Percentiles rank a stretch among this genome's conserved stretches.
Evolutionary conservation across 2,888 invertebrate genomes (phyloP).

Genomic region (Drosophila pseudotakahashii): DNA sequence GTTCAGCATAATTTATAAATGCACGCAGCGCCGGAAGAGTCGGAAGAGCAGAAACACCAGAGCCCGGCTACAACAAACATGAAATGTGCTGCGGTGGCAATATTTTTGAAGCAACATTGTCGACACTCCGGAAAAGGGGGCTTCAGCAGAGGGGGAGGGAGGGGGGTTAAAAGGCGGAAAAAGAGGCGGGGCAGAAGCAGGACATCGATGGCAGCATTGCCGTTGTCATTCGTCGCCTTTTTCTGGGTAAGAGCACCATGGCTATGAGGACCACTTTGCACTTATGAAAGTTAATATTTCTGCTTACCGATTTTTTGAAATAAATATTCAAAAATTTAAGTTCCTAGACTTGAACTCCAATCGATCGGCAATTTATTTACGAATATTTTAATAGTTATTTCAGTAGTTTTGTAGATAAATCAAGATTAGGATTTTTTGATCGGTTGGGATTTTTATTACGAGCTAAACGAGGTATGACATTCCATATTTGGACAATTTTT

Average conservation of each 20-base stretch:
- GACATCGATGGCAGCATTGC: slow-evolving; percentile 58
- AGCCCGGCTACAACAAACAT: slow-evolving; percentile 57
- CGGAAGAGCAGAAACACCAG: slow-evolving; percentile 22
- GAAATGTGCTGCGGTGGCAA: slow-evolving; percentile 74
- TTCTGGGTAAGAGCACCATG: not conserved
- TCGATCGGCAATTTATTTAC: no score
- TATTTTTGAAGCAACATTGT: slow-evolving; percentile 79
- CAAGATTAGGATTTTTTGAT: no score
- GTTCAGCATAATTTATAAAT: slow-evolving; percentile 84
- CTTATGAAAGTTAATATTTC: no score
- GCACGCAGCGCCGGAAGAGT: slow-evolving; percentile 54
- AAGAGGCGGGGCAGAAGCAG: slow-evolving; percentile 2
- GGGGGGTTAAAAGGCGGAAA: no score
- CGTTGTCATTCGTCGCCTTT: slow-evolving; percentile 21
- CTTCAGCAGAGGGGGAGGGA: not conserved
- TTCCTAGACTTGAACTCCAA: no score
- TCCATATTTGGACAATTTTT: not conserved
- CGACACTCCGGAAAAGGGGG: slow-evolving; percentile 56
- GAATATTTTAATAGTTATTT: no score
- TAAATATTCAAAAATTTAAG: no score
- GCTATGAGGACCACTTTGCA: not conserved
- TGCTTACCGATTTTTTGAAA: no score
- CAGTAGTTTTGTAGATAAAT: no score
- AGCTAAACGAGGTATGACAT: not conserved
- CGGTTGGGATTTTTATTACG: not conserved